A percentile compares a stretch with the other conserved stretches of the same genome.
phyloP scores from a whole-genome alignment of 2,888 invertebrate species.

The Cheilosia grossa region DNA sequence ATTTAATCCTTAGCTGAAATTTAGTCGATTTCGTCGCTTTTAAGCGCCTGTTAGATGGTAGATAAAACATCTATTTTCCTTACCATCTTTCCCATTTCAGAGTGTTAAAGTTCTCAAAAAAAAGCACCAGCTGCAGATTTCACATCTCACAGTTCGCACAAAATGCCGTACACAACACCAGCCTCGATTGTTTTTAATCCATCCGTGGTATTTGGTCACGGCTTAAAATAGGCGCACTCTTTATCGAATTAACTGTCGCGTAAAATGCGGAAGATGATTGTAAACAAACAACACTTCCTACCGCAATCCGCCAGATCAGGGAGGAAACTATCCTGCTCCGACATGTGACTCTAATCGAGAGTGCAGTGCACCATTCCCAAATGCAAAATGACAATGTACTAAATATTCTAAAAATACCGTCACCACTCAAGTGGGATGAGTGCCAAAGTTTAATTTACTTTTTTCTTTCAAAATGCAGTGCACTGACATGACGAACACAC shows the following conservation, averaged over 20 bases:
- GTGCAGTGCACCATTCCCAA: conserved; percentile 28
- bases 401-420: conserved; percentile 62
- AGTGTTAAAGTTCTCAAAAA: neutral
- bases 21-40: too few relatives aligned
- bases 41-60: too few relatives aligned
- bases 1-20: too few relatives aligned
- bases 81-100: too few relatives aligned
- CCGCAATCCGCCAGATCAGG: conserved; percentile 45
- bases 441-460: conserved; percentile 46
- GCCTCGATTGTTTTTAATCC: neutral
- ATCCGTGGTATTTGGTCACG: conserved; percentile 8
- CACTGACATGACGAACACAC: conserved; percentile 51
- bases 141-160: neutral
- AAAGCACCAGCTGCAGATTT: neutral
- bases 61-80: too few relatives aligned
- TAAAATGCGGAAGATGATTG: conserved; percentile 60
- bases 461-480: conserved; percentile 38
- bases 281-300: conserved; percentile 38
- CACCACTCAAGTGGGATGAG: conserved; percentile 55
- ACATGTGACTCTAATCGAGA: conserved; percentile 30
- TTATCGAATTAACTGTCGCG: conserved; percentile 21
- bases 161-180: conserved; percentile 4
- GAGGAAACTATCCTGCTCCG: conserved; percentile 19
- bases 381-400: conserved; percentile 63
- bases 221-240: conserved; percentile 19